Evolutionary conservation across 2,113 vertebrate genomes (phyloP), one percentile per base, ranked within the genome.

Genomic region (Psophia crepitans): DNA sequence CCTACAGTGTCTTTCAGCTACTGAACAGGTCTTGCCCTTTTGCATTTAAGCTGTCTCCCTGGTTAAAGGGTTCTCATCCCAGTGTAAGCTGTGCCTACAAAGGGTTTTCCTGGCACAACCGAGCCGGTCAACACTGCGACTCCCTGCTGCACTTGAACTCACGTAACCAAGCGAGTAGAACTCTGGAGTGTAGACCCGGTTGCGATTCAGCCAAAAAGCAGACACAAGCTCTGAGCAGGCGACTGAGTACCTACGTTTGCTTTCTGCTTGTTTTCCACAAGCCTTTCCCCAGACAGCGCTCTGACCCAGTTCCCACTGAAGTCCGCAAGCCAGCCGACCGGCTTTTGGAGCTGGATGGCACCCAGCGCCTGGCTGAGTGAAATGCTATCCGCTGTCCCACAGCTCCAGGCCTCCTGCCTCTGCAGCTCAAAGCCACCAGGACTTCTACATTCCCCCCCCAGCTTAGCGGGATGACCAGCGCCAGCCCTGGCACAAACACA

Each of bases 261-360:
- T 82, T 92, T 79, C 35, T 37, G 60, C 53, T 90, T 68, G 90
- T 86, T 93, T 94, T 93, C 79, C 48, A 39, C 70, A 54, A 79
- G 79, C 70, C 71, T 76, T 18, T 69, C 73, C 74, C 84, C 77
- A 87, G 77, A 37, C 92, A 92, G 65, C 73, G 66, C 86, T 81
- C 74, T 89, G 95, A 87, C 89, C 90, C 65, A 85, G 16, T 91
- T 95, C 89, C 81, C 81, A 43, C 27, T 69, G 53, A 73, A 89
- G 77, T 24, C 77, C 87, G 69, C 74, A 85, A 89, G 91, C 70
- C n/a, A 0, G 73, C 57, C 0, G 26, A 63, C 7, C 0, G 4
- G 69, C 86, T 76, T 33, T 24, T 49, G 74, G 86, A 94, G 60
- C 46, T 89, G 94, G 92, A 95, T 63, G 81, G 82, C 65, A 80